These are phyloP conservation scores for Liasis olivaceus DNA, from an alignment of 2,797 vertebrate species.

Conservation along the genomic window DNA sequence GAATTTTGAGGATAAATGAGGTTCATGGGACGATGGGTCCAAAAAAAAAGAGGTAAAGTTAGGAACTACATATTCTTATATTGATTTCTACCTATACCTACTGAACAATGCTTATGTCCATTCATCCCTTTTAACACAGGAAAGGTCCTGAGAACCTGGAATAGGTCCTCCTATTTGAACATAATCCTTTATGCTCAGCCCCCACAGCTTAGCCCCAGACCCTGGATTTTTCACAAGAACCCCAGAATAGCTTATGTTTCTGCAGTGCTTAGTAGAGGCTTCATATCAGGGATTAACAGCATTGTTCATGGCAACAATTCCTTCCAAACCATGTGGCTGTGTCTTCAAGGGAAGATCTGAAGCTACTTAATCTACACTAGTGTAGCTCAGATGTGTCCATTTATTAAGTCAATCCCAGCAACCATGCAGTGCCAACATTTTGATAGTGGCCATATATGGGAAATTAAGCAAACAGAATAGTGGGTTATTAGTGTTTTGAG, in stretches of 20 bases:
- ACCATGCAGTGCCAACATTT: background rate
- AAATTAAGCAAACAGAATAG: background rate
- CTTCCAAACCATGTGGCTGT: conserved; percentile 13
- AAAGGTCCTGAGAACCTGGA: background rate
- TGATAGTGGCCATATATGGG: background rate
- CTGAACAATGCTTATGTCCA: background rate
- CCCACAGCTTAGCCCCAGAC: background rate
- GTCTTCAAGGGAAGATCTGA: conserved; percentile 25
- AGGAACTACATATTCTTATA: background rate
- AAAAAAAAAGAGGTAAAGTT: background rate
- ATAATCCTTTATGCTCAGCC: background rate
- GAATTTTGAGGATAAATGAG: background rate
- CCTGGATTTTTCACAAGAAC: background rate
- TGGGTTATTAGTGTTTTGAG: background rate
- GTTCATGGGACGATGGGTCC: background rate
- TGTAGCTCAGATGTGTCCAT: background rate
- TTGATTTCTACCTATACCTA: background rate
- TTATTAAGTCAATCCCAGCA: background rate
- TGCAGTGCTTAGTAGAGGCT: background rate
- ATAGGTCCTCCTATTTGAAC: background rate
- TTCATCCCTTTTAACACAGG: conserved; percentile 45
- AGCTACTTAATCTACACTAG: conserved; percentile 12
- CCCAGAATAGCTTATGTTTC: background rate
- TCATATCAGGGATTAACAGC: conserved; percentile 12
- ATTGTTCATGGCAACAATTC: conserved; percentile 23